These are phyloP conservation scores for Hylyphantes graminicola DNA, from an alignment of 1,140 invertebrate genomes.

Conservation along the genomic window DNA sequence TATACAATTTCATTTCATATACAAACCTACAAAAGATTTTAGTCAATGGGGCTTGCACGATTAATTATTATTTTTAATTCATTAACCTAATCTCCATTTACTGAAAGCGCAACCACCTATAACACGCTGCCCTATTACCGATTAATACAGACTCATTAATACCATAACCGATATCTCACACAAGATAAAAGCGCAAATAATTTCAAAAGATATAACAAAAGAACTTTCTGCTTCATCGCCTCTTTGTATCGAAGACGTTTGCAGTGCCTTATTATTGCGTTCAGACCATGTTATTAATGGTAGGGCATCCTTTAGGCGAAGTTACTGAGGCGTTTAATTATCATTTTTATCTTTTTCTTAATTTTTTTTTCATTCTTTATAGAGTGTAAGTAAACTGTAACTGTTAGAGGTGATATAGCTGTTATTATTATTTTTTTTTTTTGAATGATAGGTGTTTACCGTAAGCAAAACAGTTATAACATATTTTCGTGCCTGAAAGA, in stretches of 20 bases:
- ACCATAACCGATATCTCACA: slow-evolving; percentile 5
- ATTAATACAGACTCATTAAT: slow-evolving; percentile 20
- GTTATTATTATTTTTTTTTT: neutral
- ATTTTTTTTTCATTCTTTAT: neutral
- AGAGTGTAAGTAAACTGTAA: too few species aligned
- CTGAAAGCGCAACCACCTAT: neutral
- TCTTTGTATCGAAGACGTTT: neutral
- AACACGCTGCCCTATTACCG: slow-evolving; percentile 14
- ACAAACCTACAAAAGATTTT: too few species aligned
- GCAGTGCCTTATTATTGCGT: slow-evolving; percentile 1
- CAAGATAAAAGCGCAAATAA: slow-evolving; percentile 4
- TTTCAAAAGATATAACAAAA: neutral
- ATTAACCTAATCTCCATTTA: too few species aligned
- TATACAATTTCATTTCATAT: too few species aligned
- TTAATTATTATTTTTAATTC: too few species aligned
- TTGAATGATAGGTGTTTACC: neutral
- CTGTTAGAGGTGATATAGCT: too few species aligned
- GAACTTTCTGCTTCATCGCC: slow-evolving; percentile 3
- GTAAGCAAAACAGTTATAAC: neutral
- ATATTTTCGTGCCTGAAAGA: neutral
- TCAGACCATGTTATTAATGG: slow-evolving; percentile 4
- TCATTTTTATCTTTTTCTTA: neutral
- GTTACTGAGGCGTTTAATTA: neutral
- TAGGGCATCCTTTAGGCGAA: slow-evolving; percentile 2
- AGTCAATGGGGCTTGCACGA: too few species aligned